A percentile compares a stretch with the other conserved stretches of the same genome.
Evolutionary conservation across 2,113 vertebrate genomes (phyloP).

Genomic region (Antennarius striatus): DNA sequence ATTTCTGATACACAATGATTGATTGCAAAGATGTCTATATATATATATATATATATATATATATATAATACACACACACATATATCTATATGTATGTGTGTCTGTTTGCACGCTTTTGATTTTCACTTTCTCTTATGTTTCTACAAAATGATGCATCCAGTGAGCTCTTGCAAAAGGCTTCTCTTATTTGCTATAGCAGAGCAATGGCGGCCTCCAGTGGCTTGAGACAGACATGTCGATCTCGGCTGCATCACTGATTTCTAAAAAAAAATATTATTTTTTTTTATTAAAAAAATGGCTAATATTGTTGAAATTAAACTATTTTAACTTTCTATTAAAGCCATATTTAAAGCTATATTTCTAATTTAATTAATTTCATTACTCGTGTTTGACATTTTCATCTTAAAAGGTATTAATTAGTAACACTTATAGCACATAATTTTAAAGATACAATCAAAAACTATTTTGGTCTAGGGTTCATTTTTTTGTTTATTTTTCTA

Average conservation of each 20-base stretch:
- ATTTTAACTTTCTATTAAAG: constrained; percentile 5
- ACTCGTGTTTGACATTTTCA: neutral
- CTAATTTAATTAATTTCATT: too few relatives aligned
- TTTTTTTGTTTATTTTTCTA: constrained; percentile 11
- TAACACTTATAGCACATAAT: constrained; percentile 17
- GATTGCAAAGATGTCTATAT: constrained; percentile 28
- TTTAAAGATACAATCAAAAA: constrained; percentile 20
- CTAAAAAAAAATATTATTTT: constrained; percentile 5
- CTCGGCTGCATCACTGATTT: constrained; percentile 1
- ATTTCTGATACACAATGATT: constrained; percentile 80
- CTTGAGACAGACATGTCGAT: neutral
- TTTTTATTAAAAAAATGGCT: constrained; percentile 2
- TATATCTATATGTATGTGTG: too few relatives aligned
- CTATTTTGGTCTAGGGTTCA: constrained; percentile 4
- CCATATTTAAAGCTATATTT: too few relatives aligned
- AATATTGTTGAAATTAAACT: neutral
- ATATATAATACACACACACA: too few relatives aligned
- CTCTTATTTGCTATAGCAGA: constrained; percentile 34
- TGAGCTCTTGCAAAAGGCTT: constrained; percentile 15
- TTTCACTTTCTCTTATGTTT: constrained; percentile 41
- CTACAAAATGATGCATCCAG: constrained; percentile 19
- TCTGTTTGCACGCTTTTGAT: constrained; percentile 35
- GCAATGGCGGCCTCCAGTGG: constrained; percentile 64
- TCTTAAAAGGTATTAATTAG: constrained; percentile 1
- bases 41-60: too few relatives aligned